Evolutionary conservation across 2,797 vertebrate genomes (phyloP), one percentile per base, ranked within the genome.

Genomic region (Pipistrellus kuhlii): DNA sequence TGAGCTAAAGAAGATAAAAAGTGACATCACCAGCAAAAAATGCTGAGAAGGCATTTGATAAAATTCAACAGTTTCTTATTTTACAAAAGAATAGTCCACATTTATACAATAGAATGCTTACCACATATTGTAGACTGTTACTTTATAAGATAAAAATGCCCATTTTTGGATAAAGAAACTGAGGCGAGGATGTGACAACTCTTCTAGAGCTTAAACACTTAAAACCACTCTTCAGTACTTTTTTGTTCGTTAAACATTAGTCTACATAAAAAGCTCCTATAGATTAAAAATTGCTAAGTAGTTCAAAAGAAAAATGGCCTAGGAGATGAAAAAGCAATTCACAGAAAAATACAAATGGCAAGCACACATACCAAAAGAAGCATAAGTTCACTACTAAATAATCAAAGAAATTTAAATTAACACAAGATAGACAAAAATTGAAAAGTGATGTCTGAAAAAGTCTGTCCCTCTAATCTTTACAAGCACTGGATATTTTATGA

Each of bases 291-390:
- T 41, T 10, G 13, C 13, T 71, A 46, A 85, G 38, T 41, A 94
- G 53, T 55, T 21, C 27, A 25, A 35, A 92, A 77, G 38, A 86
- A 89, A 89, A 92, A 89, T 66, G 7, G 35, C 25, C 25, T 53
- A 76, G n/a, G 27, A 62, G 44, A 88, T 53, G n/a, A 73, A 88
- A 0, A 59, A 12, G 25, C 32, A 75, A 85, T 55, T 88, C n/a
- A 85, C 30, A 85, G 85, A n/a, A 77, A 90, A 82, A 90, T 78
- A 78, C 18, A 91, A 69, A 84, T 18, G 59, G 73, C 11, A 85
- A 88, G 21, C 51, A 84, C 30, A 69, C 3, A 35, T 7, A 57
- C 72, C n/a, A 81, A 91, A 88, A 57, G 66, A 64, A 88, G 55
- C 17, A 64, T 11, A 88, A 46, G 20, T 35, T 85, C 84, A n/a